These are phyloP conservation scores for Scolanthus callimorphus DNA, from an alignment of 92 coral and sea anemone species.

Conservation along the genomic window DNA sequence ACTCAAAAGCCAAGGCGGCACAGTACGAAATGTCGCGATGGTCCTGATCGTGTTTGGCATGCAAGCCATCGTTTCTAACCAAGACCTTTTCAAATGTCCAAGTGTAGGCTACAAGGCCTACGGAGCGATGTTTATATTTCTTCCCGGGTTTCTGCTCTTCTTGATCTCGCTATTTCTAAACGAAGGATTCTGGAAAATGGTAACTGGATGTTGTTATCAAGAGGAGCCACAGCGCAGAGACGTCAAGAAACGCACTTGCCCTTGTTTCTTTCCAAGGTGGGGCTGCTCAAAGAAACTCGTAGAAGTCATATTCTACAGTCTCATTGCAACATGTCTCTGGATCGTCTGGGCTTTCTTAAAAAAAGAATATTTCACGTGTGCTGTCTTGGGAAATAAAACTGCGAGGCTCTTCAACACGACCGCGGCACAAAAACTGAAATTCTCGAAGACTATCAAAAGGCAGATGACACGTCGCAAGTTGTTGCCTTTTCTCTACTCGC, in stretches of 20 bases:
- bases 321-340: conserved; percentile 66
- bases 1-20: conserved; percentile 50
- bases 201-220: conserved; percentile 79
- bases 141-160: conserved; percentile 56
- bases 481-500: conserved; percentile 58
- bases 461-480: conserved; percentile 54
- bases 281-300: conserved; percentile 53
- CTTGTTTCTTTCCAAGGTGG: conserved; percentile 74
- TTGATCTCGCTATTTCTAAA: conserved; percentile 61
- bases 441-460: conserved; percentile 52
- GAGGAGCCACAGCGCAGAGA: conserved; percentile 42
- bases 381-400: conserved; percentile 40
- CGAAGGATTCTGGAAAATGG: conserved; percentile 70
- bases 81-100: conserved; percentile 65
- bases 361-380: conserved; percentile 68
- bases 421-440: conserved; percentile 24
- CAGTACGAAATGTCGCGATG: conserved; percentile 52
- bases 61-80: conserved; percentile 63
- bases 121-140: conserved; percentile 61
- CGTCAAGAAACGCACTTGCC: conserved; percentile 27
- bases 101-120: conserved; percentile 41
- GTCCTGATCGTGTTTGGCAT: conserved; percentile 54
- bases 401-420: conserved; percentile 47
- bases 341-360: conserved; percentile 78
- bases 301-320: conserved; percentile 48